A percentile compares a stretch with the other conserved stretches of the same genome.
phyloP scores from a whole-genome alignment of 1,140 invertebrate genomes.

The Parapsyche elsis region DNA sequence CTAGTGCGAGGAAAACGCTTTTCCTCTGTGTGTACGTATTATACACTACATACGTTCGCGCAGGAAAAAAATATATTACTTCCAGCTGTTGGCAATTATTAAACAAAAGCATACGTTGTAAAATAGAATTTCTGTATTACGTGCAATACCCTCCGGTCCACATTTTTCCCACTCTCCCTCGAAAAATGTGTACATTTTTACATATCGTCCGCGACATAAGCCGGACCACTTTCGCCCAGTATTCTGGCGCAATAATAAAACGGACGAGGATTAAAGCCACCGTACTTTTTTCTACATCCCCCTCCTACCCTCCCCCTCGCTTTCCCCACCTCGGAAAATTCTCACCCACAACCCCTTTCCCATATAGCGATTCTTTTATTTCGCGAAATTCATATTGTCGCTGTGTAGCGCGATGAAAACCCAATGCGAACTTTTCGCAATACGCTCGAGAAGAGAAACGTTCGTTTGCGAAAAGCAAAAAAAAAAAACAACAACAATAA shows the following conservation, averaged over 20 bases:
- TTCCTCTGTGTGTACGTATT: neutral
- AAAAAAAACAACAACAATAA: too few relatives aligned
- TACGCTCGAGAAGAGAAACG: neutral
- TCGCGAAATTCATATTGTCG: constrained; percentile 30
- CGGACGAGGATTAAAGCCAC: constrained; percentile 24
- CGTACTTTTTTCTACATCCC: neutral
- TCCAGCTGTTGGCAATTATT: constrained; percentile 57
- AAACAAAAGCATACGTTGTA: constrained; percentile 55
- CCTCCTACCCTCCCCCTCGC: neutral
- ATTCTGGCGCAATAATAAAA: constrained; percentile 28
- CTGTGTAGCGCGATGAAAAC: neutral
- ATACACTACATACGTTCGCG: constrained; percentile 32
- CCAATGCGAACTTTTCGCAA: constrained; percentile 5
- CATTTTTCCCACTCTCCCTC: neutral
- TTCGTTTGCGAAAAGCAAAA: too few relatives aligned
- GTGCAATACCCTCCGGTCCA: neutral
- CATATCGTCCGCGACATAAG: constrained; percentile 48
- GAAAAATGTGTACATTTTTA: constrained; percentile 49
- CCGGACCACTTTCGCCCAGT: constrained; percentile 29
- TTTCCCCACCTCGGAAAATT: neutral
- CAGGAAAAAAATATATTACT: constrained; percentile 56
- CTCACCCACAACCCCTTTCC: neutral
- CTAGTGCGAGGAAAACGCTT: neutral
- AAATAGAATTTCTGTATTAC: constrained; percentile 51
- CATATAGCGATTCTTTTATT: neutral